Percentiles rank a stretch among this genome's conserved stretches.
These are phyloP conservation scores for Hypsopygia costalis DNA, from an alignment of 2,888 invertebrate species.

Conservation along the genomic window DNA sequence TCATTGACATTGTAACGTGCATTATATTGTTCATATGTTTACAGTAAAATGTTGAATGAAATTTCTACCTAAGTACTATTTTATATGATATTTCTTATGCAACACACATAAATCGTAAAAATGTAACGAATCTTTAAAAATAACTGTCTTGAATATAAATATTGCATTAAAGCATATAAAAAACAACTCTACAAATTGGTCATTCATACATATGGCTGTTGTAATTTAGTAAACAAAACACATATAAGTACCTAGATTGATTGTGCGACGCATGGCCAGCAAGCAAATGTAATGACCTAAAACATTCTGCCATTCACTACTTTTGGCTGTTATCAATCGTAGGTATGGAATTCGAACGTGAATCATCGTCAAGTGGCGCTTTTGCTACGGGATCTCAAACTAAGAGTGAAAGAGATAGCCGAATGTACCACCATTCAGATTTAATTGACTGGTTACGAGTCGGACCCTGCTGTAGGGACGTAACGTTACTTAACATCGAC, in stretches of 20 bases:
- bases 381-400: slow-evolving; percentile 57
- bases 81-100: background rate
- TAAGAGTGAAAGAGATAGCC: slow-evolving; percentile 64
- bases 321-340: slow-evolving; percentile 75
- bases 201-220: slow-evolving; percentile 22
- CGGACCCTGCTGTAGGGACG: slow-evolving; percentile 74
- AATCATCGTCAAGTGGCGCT: slow-evolving; percentile 78
- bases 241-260: slow-evolving; percentile 34
- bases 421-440: slow-evolving; percentile 70
- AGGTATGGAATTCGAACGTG: slow-evolving; percentile 74
- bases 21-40: slow-evolving; percentile 14
- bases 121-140: background rate
- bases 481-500: slow-evolving; percentile 68
- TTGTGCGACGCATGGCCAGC: slow-evolving; percentile 43
- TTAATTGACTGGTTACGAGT: slow-evolving; percentile 78
- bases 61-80: background rate
- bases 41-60: slow-evolving; percentile 1
- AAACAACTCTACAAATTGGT: background rate
- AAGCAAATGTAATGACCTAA: slow-evolving; percentile 61
- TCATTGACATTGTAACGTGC: slow-evolving; percentile 22
- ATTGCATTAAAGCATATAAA: background rate
- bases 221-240: slow-evolving; percentile 43
- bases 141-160: background rate
- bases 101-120: background rate
- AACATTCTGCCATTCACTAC: slow-evolving; percentile 67